These are phyloP conservation scores for Temnopleurus reevesii DNA, from an alignment of 53 echinoderm and acorn worm species.

Conservation along the genomic window DNA sequence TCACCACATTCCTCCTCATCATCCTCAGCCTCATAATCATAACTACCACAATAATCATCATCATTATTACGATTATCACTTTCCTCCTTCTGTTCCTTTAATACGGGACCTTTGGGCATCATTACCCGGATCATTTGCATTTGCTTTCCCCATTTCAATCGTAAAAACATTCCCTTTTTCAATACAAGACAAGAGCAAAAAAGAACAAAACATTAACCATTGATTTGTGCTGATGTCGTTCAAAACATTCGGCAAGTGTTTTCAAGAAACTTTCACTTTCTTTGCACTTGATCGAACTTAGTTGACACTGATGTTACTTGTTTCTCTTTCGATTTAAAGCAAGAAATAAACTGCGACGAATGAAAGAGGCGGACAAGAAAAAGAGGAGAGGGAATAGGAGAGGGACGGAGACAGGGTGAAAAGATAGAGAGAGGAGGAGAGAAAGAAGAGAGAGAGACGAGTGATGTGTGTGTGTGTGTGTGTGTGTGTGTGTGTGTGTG, in stretches of 20 bases:
- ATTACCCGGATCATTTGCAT: too few species aligned
- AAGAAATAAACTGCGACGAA: neutral
- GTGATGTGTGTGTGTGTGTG: too few species aligned
- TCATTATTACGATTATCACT: too few species aligned
- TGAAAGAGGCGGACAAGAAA: neutral
- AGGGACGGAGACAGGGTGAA: neutral
- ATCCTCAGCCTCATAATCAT: too few species aligned
- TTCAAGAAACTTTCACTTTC: neutral
- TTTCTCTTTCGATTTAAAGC: neutral
- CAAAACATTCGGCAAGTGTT: conserved; percentile 4
- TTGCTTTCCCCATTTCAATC: neutral
- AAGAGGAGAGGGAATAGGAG: neutral
- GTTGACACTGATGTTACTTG: neutral
- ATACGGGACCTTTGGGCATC: too few species aligned
- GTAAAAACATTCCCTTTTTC: neutral
- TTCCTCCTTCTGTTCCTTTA: too few species aligned
- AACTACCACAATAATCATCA: too few species aligned
- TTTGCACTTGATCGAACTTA: neutral
- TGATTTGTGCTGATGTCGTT: neutral
- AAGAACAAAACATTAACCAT: neutral
- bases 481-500: too few species aligned
- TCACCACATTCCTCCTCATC: too few species aligned
- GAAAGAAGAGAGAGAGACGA: neutral
- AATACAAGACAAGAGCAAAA: neutral
- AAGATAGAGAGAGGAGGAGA: neutral